Percentiles rank a stretch among this genome's conserved stretches.
Evolutionary conservation across 2,113 vertebrate species (phyloP).

Genomic region (Cygnus atratus): DNA sequence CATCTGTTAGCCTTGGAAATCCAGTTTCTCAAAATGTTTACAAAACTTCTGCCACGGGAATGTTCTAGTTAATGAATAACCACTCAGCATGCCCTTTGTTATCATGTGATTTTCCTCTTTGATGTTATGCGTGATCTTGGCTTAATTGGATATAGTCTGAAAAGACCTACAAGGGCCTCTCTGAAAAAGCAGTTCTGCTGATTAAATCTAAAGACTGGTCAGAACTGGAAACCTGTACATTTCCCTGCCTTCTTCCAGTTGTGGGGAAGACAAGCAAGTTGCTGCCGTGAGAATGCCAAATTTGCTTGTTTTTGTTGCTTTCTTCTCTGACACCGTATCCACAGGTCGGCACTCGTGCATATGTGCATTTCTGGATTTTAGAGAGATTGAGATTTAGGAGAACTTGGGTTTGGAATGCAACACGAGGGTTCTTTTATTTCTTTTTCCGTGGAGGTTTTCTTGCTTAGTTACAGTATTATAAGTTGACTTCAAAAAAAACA

Average conservation of each 20-base stretch:
- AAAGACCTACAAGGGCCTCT: neutral
- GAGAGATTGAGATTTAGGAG: neutral
- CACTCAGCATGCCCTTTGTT: neutral
- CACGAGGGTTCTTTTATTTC: neutral
- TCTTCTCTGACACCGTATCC: neutral
- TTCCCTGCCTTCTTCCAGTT: neutral
- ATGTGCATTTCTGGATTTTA: neutral
- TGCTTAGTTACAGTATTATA: neutral
- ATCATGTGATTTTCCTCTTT: slow-evolving; percentile 62
- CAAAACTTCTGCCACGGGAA: slow-evolving; percentile 29
- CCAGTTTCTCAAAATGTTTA: slow-evolving; percentile 10
- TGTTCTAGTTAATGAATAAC: slow-evolving; percentile 63
- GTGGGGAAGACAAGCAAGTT: neutral
- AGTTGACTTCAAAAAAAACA: neutral
- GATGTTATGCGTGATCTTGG: slow-evolving; percentile 45
- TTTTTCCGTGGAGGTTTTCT: neutral
- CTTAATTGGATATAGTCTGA: slow-evolving; percentile 48
- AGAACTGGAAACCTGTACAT: slow-evolving; percentile 17
- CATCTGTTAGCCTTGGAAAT: neutral
- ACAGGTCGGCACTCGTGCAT: neutral
- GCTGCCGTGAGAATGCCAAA: neutral
- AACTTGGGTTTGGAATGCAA: neutral
- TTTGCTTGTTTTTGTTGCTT: neutral
- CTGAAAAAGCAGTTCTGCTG: slow-evolving; percentile 22
- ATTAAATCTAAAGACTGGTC: slow-evolving; percentile 48